Evolutionary conservation across 2,113 vertebrate genomes (phyloP).

Genomic region (Tyto alba): DNA sequence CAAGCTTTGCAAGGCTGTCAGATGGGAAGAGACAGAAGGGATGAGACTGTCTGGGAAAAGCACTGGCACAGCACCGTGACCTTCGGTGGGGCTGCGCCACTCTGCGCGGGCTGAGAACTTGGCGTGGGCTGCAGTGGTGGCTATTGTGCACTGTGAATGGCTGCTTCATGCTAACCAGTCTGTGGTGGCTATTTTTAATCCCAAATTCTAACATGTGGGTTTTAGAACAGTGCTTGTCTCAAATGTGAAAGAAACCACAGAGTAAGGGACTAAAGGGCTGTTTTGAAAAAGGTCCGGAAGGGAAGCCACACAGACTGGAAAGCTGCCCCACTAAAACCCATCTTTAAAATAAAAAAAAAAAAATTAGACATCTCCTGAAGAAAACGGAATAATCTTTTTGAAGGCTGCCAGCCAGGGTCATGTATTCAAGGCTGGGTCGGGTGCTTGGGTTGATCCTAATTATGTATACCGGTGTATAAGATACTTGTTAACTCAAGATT

Average conservation of each 20-base stretch:
- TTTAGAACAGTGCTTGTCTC: slow-evolving; percentile 41
- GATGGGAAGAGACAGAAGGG: not conserved
- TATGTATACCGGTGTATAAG: not conserved
- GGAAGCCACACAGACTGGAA: slow-evolving; percentile 35
- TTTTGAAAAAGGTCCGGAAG: slow-evolving; percentile 42
- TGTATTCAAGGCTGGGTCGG: not conserved
- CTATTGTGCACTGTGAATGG: slow-evolving; percentile 42
- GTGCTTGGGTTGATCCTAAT: not conserved
- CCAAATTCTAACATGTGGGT: slow-evolving; percentile 27
- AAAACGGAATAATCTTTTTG: not conserved
- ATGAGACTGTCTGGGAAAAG: not conserved
- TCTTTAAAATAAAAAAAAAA: not conserved
- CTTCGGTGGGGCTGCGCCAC: rapidly evolving
- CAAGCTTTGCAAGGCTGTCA: not conserved
- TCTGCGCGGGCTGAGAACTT: not conserved
- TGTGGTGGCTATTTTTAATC: slow-evolving; percentile 52
- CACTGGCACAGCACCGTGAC: not conserved
- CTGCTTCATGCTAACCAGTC: slow-evolving; percentile 35
- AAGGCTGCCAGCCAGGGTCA: not conserved
- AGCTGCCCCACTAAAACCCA: slow-evolving; percentile 1
- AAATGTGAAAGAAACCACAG: slow-evolving; percentile 54
- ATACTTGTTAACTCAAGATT: not conserved
- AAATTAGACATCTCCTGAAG: not conserved
- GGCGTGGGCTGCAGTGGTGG: rapidly evolving
- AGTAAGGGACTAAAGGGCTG: slow-evolving; percentile 39